Percentiles rank a stretch among this genome's conserved stretches.
phyloP scores from a whole-genome alignment of 2,113 vertebrate species.

The Theristicus caerulescens region DNA sequence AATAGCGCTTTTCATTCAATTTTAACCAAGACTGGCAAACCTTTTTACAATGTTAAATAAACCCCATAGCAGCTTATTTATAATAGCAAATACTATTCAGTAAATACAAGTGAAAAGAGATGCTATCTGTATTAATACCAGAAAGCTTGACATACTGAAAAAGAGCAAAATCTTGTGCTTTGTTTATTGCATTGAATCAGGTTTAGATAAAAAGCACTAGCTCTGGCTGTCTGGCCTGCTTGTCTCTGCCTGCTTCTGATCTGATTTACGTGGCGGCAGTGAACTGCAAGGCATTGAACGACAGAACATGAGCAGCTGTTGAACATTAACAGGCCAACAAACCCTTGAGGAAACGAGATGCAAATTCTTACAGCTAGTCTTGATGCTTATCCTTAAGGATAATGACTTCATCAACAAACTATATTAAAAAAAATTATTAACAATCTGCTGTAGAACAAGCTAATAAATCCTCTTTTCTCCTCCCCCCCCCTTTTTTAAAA shows the following conservation, averaged over 20 bases:
- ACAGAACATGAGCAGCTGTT: neutral
- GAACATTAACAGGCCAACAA: neutral
- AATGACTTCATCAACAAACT: neutral
- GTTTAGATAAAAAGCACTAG: neutral
- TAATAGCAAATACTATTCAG: neutral
- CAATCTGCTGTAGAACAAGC: neutral
- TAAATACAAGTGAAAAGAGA: neutral
- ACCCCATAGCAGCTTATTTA: neutral
- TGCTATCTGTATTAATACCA: neutral
- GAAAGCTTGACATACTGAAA: neutral
- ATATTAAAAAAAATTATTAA: neutral
- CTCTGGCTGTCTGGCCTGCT: neutral
- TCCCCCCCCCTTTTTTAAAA: neutral
- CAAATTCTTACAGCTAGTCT: neutral
- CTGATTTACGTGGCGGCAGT: neutral
- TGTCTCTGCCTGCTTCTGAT: neutral
- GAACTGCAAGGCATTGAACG: neutral
- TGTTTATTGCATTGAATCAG: neutral
- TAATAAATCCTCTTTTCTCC: neutral
- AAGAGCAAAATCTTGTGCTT: neutral
- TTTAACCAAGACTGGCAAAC: neutral
- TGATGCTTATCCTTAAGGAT: neutral
- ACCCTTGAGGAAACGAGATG: neutral
- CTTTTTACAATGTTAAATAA: neutral
- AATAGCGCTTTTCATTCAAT: neutral